A percentile compares a stretch with the other conserved stretches of the same genome.
These are phyloP conservation scores for Drosophila maculinotata DNA, from an alignment of 2,888 invertebrate species.

Conservation along the genomic window DNA sequence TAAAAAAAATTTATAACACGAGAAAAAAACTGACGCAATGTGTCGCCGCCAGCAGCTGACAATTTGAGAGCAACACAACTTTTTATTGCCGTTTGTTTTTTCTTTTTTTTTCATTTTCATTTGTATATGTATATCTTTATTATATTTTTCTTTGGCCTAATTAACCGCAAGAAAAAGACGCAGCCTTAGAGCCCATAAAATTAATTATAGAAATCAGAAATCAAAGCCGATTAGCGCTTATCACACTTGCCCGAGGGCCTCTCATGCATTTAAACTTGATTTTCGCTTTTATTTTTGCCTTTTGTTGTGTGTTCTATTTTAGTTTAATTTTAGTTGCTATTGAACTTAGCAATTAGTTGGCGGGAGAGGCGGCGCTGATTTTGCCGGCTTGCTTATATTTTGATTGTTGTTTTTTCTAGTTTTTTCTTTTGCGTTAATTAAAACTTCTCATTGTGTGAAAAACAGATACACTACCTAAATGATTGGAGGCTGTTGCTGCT, in stretches of 20 bases:
- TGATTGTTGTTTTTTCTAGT: conserved; percentile 38
- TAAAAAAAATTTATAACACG: conserved; percentile 32
- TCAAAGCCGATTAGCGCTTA: conserved; percentile 68
- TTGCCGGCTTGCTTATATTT: conserved; percentile 54
- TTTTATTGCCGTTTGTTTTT: conserved; percentile 51
- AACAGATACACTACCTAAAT: conserved; percentile 57
- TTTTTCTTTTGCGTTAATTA: conserved; percentile 50
- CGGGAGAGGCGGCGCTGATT: conserved; percentile 34
- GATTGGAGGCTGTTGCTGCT: conserved; percentile 32
- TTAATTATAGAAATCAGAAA: conserved; percentile 58
- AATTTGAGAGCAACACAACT: conserved; percentile 60
- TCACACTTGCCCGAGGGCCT: conserved; percentile 46
- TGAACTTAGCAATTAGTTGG: conserved; percentile 72
- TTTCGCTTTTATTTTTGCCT: conserved; percentile 22
- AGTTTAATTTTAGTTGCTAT: conserved; percentile 61
- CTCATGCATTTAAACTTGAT: conserved; percentile 43
- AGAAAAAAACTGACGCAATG: conserved; percentile 64
- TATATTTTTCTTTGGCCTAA: conserved; percentile 17
- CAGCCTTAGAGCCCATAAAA: conserved; percentile 26
- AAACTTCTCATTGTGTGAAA: conserved; percentile 53
- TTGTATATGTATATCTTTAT: conserved; percentile 15
- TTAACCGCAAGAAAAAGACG: conserved; percentile 9
- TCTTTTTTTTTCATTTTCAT: conserved; percentile 38
- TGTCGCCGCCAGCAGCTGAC: conserved; percentile 76
- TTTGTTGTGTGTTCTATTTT: conserved; percentile 33